These are phyloP conservation scores for Drosophila arizonae DNA, from an alignment of 1,140 invertebrate species.

Conservation along the genomic window DNA sequence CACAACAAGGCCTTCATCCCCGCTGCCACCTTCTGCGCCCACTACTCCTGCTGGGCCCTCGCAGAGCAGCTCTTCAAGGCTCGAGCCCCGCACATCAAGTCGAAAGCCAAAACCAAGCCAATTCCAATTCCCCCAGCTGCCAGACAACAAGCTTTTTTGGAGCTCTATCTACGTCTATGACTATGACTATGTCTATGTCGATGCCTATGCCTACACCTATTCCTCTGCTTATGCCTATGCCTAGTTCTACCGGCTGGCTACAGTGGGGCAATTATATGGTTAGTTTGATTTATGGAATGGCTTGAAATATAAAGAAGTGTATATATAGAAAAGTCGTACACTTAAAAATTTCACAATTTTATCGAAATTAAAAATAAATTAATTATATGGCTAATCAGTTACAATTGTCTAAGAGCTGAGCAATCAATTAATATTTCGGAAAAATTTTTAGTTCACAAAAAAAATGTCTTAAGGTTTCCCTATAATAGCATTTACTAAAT, in stretches of 20 bases:
- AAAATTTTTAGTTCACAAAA: no score
- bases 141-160: constrained; percentile 53
- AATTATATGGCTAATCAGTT: no score
- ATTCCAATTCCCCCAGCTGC: constrained; percentile 73
- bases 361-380: no score
- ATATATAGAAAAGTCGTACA: no score
- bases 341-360: no score
- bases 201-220: background rate
- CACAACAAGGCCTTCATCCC: background rate
- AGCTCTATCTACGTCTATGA: constrained; percentile 25
- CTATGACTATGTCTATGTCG: constrained; percentile 16
- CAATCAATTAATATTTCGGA: no score
- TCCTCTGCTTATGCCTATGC: no score
- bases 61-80: constrained; percentile 12
- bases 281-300: background rate
- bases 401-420: no score
- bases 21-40: background rate
- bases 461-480: no score
- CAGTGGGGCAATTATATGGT: constrained; percentile 11
- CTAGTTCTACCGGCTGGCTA: background rate
- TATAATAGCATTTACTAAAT: no score
- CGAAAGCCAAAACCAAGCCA: constrained; percentile 53
- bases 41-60: background rate
- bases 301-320: no score
- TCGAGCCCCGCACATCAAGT: background rate